A percentile compares a stretch with the other conserved stretches of the same genome.
These are phyloP conservation scores for Conus canariensis DNA, from an alignment of 2,888 invertebrate genomes.

Conservation along the genomic window DNA sequence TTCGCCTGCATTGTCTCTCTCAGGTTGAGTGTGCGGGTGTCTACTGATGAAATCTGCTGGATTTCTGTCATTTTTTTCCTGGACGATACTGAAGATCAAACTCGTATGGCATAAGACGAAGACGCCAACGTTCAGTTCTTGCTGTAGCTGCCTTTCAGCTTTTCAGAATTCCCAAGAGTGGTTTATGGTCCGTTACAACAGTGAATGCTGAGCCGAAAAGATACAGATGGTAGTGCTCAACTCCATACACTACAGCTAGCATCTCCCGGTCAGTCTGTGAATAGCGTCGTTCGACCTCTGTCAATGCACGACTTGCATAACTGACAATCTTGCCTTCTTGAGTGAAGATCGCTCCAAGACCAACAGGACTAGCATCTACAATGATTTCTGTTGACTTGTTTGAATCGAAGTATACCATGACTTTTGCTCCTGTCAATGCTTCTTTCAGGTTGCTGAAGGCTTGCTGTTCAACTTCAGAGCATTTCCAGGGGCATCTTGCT, in stretches of 20 bases:
- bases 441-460: conserved; percentile 54
- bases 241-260: conserved; percentile 60
- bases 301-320: conserved; percentile 7
- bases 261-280: conserved; percentile 63
- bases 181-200: background rate
- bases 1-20: conserved; percentile 46
- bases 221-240: conserved; percentile 44
- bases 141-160: conserved; percentile 58
- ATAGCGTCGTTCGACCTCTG: background rate
- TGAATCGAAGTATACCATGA: conserved; percentile 52
- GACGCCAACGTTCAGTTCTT: conserved; percentile 54
- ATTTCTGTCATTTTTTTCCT: conserved; percentile 54
- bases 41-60: conserved; percentile 36
- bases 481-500: conserved; percentile 49
- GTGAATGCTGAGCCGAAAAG: conserved; percentile 51
- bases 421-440: conserved; percentile 48
- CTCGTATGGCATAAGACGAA: conserved; percentile 52
- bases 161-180: conserved; percentile 16
- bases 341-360: conserved; percentile 48
- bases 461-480: conserved; percentile 44
- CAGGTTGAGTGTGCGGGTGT: conserved; percentile 43
- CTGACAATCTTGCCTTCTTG: conserved; percentile 53
- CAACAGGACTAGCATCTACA: conserved; percentile 1
- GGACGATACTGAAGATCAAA: conserved; percentile 51
- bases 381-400: conserved; percentile 54